Percentiles rank a stretch among this genome's conserved stretches.
Conservation (phyloP, 92 coral and sea anemone genomes). For the Actinostola sp. region DNA sequence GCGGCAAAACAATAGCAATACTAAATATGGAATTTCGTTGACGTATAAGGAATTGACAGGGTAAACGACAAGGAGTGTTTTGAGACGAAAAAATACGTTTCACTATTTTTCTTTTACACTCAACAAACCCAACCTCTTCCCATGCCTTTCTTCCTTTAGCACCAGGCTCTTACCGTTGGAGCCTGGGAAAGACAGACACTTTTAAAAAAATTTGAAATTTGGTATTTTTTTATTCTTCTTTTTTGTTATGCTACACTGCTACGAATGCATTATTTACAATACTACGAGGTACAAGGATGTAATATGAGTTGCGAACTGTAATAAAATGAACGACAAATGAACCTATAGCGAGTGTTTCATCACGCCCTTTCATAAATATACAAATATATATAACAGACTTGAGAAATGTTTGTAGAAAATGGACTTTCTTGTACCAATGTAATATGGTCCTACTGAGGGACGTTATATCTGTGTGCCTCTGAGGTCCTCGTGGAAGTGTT, state of each 20-base stretch:
- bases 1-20: no score
- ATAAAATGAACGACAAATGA: slow-evolving; percentile 11
- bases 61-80: no score
- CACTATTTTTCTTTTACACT: no score
- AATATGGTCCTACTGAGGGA: background rate
- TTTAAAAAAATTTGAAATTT: background rate
- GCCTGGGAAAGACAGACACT: no score
- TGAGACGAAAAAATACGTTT: no score
- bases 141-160: no score
- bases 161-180: no score
- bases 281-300: background rate
- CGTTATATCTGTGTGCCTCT: no score
- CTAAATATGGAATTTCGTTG: no score
- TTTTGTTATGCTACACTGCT: background rate
- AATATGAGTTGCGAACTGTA: slow-evolving; percentile 6
- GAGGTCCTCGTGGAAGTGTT: background rate
- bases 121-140: no score
- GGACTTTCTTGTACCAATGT: background rate
- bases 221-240: background rate
- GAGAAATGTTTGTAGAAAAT: background rate
- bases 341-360: background rate
- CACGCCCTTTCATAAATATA: slow-evolving; percentile 2
- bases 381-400: slow-evolving; percentile 5
- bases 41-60: no score
- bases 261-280: slow-evolving; percentile 10